Evolutionary conservation across 2,113 vertebrate species (phyloP).

Genomic region (Spilogale gracilis): DNA sequence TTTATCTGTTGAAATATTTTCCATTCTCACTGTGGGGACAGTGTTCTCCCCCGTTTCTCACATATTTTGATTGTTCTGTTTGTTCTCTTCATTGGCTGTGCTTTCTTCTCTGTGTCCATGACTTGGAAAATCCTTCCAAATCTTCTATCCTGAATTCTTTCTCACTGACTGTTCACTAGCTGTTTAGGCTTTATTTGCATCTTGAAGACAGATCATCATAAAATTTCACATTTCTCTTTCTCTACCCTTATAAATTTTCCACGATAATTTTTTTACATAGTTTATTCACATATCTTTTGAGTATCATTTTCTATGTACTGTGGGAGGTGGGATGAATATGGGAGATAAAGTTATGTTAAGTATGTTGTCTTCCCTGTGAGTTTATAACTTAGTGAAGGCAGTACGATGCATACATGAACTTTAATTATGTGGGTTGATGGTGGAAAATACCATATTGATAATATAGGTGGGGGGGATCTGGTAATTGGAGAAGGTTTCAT

Average conservation of each 20-base stretch:
- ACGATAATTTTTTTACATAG: not conserved
- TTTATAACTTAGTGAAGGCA: not conserved
- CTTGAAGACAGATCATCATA: not conserved
- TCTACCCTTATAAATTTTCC: not conserved
- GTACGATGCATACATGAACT: not conserved
- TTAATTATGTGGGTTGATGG: not conserved
- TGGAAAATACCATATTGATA: not conserved
- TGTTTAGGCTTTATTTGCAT: not conserved
- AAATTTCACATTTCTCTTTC: not conserved
- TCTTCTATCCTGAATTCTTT: not conserved
- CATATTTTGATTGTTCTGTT: not conserved
- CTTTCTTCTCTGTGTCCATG: not conserved
- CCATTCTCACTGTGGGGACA: not conserved
- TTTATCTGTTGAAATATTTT: conserved; percentile 41
- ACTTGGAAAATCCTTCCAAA: not conserved
- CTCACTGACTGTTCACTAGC: not conserved
- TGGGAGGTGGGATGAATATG: not conserved
- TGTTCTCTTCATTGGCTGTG: not conserved
- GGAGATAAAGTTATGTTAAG: not conserved
- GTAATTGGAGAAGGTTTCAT: conserved; percentile 5
- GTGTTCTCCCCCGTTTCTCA: not conserved
- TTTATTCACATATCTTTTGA: conserved; percentile 16
- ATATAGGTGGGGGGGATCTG: not conserved
- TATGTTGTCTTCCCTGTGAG: not conserved
- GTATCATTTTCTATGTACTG: not conserved